These are phyloP conservation scores for Sorex maritimensis DNA, from an alignment of 2,797 vertebrate species.

Conservation along the genomic window DNA sequence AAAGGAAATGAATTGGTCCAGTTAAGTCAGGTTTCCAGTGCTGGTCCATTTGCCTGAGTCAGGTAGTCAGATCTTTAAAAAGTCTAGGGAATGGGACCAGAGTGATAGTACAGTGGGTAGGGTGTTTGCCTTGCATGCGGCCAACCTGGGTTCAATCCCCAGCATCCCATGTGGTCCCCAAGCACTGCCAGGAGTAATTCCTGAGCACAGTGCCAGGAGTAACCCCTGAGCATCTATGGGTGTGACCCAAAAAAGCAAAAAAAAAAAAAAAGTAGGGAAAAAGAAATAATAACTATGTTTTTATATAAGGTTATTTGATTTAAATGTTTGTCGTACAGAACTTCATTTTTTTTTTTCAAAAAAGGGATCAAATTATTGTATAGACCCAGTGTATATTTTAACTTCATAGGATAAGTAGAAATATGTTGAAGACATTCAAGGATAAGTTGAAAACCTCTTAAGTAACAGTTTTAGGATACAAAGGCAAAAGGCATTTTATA, in stretches of 20 bases:
- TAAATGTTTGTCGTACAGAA: conserved; percentile 5
- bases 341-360: too few relatives aligned
- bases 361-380: conserved; percentile 2
- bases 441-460: not conserved
- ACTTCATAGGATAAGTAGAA: not conserved
- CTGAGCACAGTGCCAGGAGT: too few relatives aligned
- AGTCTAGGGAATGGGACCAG: too few relatives aligned
- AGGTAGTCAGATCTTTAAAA: not conserved
- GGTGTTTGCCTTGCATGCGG: too few relatives aligned
- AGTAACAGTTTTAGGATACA: too few relatives aligned
- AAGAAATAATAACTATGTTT: not conserved
- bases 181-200: too few relatives aligned
- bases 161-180: too few relatives aligned
- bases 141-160: too few relatives aligned
- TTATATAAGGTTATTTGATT: not conserved
- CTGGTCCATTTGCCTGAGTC: not conserved
- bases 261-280: not conserved
- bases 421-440: not conserved
- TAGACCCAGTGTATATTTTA: not conserved
- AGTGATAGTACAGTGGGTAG: too few relatives aligned
- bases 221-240: too few relatives aligned
- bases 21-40: not conserved
- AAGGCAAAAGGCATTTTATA: too few relatives aligned
- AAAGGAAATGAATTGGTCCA: not conserved
- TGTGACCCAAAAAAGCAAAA: too few relatives aligned